Percentiles rank a stretch among this genome's conserved stretches.
Conservation (phyloP, 2,113 vertebrate genomes). For the Tragelaphus strepsiceros region DNA sequence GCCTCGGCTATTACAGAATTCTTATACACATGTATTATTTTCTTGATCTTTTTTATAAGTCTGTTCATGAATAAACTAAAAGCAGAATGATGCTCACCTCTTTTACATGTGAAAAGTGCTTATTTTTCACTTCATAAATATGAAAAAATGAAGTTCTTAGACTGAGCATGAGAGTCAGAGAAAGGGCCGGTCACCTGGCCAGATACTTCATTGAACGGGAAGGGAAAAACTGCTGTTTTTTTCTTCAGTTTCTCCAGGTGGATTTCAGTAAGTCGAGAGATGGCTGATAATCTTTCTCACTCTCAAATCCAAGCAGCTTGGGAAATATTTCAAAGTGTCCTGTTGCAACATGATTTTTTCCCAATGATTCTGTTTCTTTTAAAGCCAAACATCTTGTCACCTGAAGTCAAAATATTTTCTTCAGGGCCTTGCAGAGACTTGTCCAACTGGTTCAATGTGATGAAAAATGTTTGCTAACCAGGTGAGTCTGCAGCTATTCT, state of each 20-base stretch:
- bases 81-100: neutral
- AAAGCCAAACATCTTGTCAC: conserved; percentile 51
- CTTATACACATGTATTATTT: neutral
- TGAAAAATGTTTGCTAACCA: conserved; percentile 25
- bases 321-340: conserved; percentile 14
- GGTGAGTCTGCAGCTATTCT: neutral
- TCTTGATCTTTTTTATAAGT: neutral
- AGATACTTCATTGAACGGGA: neutral
- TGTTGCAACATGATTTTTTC: conserved; percentile 24
- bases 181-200: neutral
- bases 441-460: neutral
- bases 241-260: neutral
- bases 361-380: conserved; percentile 16
- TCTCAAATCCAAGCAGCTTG: neutral
- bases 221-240: neutral
- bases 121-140: neutral
- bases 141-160: neutral
- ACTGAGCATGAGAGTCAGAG: neutral
- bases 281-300: neutral
- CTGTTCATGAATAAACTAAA: neutral
- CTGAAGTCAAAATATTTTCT: conserved; percentile 47
- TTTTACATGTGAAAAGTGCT: neutral
- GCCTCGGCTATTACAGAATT: neutral
- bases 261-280: neutral
- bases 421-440: conserved; percentile 24